Base-by-base conservation (phyloP, 2,888 invertebrate genomes). In the Eristalis tenax region DNA sequence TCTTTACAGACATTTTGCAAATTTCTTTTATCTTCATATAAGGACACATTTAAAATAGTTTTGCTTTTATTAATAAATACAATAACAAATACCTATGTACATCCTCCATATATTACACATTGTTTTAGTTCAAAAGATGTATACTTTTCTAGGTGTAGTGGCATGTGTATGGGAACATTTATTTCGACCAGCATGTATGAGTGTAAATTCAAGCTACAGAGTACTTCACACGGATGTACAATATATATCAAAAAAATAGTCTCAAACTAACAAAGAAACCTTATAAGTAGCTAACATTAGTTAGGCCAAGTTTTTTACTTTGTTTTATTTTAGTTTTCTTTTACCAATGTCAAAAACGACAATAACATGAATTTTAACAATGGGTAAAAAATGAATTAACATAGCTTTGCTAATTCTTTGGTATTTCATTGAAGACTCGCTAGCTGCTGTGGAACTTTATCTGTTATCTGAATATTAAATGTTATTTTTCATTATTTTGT, bases 1-100 rank as follows among this genome's bases (percentile, higher is more conserved):
- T 64, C 23, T 75, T 13, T 6, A 38, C 50, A 38, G 32, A 74
- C 40, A 74, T 80, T 32, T 32, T 32, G 32, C 32, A 10, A 32
- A 32, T 32, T 69, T 77, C 35, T 61, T 43, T 23, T 59, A 82
- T 22, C n/a, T 43, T 76, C 22, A 59, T 63, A 65, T 81, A 82
- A 76, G 68, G 71, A 83, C 71, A 83, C 66, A 73, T 77, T 83
- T 66, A 71, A 61, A 82, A 70, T 57, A 76, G 76, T 28, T 82
- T 70, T 57, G 18, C 10, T 32, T 35, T 61, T 35, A 18, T 65
- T 65, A 64, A 69, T 28, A 32, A 75, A 66, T 73, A 77, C 68
- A 57, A 68, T 76, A 73, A 83, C 75, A 87, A 76, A 87, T 87
- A 32, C 32, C 5, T 32, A 80, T 69, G 71, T 83, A 79, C 59